These are phyloP conservation scores for Brachyopa scutellaris DNA, from an alignment of 2,888 invertebrate genomes.

Conservation along the genomic window DNA sequence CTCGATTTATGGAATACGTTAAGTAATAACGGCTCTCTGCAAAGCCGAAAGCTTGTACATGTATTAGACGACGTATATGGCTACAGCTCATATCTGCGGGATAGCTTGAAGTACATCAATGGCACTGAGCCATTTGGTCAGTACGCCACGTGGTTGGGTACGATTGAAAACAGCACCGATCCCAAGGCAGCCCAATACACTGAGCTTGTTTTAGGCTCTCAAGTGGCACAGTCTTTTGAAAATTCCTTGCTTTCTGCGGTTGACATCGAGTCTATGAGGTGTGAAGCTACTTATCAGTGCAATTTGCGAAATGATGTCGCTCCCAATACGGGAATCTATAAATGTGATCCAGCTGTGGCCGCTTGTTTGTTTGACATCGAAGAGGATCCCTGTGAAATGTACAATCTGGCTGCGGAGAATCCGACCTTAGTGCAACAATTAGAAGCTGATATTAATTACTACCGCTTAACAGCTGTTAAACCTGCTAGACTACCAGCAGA, in stretches of 20 bases:
- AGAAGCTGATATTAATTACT: conserved; percentile 82
- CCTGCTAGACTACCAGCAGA: conserved; percentile 82
- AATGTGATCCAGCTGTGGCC: conserved; percentile 77
- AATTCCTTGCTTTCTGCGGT: not conserved
- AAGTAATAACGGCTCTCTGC: conserved; percentile 79
- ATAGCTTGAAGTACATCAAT: conserved; percentile 78
- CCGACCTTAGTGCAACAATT: conserved; percentile 78
- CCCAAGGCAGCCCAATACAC: conserved; percentile 75
- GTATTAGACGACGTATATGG: conserved; percentile 87
- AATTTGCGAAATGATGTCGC: not conserved
- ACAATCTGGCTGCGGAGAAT: conserved; percentile 78
- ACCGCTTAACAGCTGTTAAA: conserved; percentile 81
- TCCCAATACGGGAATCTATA: conserved; percentile 61
- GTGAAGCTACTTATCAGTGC: conserved; percentile 75
- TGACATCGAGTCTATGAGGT: conserved; percentile 75
- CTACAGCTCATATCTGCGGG: conserved; percentile 78
- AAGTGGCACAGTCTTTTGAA: conserved; percentile 74
- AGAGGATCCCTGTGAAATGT: conserved; percentile 83
- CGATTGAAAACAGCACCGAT: conserved; percentile 74
- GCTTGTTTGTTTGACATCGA: conserved; percentile 83
- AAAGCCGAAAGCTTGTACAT: conserved; percentile 82
- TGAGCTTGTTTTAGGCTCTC: conserved; percentile 76
- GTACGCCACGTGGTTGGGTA: conserved; percentile 79
- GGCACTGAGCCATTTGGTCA: conserved; percentile 76
- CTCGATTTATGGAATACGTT: conserved; percentile 87